Conservation (phyloP, 2,797 vertebrate species). For the Xenopus petersii region DNA sequence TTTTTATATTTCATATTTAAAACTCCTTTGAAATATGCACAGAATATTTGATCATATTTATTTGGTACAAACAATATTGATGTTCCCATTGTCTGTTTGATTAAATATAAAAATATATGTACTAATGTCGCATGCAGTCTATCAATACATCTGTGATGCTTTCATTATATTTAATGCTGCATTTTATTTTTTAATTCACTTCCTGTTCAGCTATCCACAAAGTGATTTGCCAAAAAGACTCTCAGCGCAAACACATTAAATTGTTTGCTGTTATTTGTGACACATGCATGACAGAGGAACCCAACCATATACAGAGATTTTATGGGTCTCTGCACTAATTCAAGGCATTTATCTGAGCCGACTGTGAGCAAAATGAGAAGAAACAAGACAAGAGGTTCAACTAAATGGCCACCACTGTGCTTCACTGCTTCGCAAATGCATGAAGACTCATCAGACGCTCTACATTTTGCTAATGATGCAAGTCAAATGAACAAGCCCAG, state of each 20-base stretch:
- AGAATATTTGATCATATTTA: no score
- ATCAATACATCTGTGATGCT: neutral
- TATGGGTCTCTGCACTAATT: constrained; percentile 46
- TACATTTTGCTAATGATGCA: constrained; percentile 36
- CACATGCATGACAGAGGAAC: constrained; percentile 22
- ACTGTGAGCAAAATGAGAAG: constrained; percentile 41
- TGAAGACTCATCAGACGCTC: constrained; percentile 25
- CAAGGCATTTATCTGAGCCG: constrained; percentile 36
- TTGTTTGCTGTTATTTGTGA: constrained; percentile 9
- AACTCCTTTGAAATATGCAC: no score
- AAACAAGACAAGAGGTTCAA: constrained; percentile 36
- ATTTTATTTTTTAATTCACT: no score
- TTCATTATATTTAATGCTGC: no score
- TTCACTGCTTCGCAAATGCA: constrained; percentile 29
- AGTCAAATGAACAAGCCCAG: constrained; percentile 35
- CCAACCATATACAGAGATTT: constrained; percentile 39
- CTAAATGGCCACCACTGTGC: constrained; percentile 37
- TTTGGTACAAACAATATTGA: no score
- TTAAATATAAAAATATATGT: no score
- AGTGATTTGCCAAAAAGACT: constrained; percentile 14
- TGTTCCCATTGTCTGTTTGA: no score
- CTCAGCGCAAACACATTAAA: constrained; percentile 21
- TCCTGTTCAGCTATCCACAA: neutral
- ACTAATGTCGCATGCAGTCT: no score
- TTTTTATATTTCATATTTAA: no score